phyloP scores from a whole-genome alignment of 2,113 vertebrate species.

The Anhinga anhinga region DNA sequence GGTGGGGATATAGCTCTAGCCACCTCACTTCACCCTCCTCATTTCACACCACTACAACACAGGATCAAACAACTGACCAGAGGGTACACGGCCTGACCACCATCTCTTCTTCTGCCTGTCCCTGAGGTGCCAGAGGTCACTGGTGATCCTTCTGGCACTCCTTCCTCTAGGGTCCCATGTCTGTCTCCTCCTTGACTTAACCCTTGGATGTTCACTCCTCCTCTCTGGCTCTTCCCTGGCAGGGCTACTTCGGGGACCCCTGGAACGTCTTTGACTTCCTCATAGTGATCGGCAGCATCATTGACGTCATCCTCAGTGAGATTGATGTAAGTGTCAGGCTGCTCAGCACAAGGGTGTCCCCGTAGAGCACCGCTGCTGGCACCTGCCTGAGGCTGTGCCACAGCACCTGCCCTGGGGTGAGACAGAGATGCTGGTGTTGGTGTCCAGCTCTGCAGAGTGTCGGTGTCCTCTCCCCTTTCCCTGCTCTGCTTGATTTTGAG shows the following conservation, averaged over 20 bases:
- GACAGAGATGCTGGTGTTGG: neutral
- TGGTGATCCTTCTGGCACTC: neutral
- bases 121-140: neutral
- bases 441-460: neutral
- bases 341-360: rapidly evolving
- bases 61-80: neutral
- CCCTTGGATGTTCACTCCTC: neutral
- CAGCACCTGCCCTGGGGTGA: rapidly evolving
- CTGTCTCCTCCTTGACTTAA: neutral
- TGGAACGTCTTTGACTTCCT: conserved; percentile 99
- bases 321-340: conserved; percentile 84
- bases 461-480: neutral
- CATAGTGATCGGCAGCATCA: conserved; percentile 94
- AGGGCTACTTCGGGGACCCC: conserved; percentile 99
- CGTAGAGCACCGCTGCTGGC: rapidly evolving
- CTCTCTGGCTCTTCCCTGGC: neutral
- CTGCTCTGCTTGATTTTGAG: neutral
- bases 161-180: neutral
- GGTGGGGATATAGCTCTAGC: neutral
- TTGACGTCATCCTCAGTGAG: conserved; percentile 97
- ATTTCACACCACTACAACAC: neutral
- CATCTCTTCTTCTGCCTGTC: neutral
- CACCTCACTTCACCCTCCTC: neutral
- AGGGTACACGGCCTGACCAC: neutral
- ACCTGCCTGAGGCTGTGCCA: neutral